Evolutionary conservation across 23 tunicate genomes (phyloP), one percentile per base, ranked within the genome.

Genomic region (Trididemnum nubilum): DNA sequence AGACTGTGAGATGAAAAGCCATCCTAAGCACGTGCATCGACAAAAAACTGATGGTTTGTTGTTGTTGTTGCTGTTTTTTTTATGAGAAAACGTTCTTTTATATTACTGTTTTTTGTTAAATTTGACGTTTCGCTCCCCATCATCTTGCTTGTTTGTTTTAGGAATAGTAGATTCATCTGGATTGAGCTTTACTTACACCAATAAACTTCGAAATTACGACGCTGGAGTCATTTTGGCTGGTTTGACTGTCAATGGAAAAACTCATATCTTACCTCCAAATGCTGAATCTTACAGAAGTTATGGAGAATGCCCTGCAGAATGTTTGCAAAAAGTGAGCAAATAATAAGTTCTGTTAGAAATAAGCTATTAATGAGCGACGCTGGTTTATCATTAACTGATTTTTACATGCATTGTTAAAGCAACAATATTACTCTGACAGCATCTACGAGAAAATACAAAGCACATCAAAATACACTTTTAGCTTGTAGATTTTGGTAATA

Each of bases 101-200:
- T 28, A 19, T 27, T 28, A 0, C 18, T 23, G 30, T 23, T 23
- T 27, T 28, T 23, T 23, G 30, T 28, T 23, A 0, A 65, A n/a
- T 23, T n/a, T 27, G 23, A 72, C 35, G 21, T n/a, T n/a, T n/a
- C n/a, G n/a, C n/a, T n/a, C n/a, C n/a, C n/a, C n/a, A n/a, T n/a
- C n/a, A n/a, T 50, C 50, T n/a, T n/a, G n/a, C n/a, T n/a, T n/a
- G n/a, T n/a, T n/a, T n/a, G n/a, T 33, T 74, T 0, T 78, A 86
- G 90, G 72, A 21, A 72, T 80, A 36, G 40, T 86, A 18, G 90
- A 86, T 36, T 9, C 40, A 15, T 86, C 90, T 28, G 90, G 90
- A 5, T 26, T 86, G 31, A 50, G 80, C 35, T 65, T 86, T 7
- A 29, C 23, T 57, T 79, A 86, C 64, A 86, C 90, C 2, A 25